These are phyloP conservation scores for Stegodyphus mimosarum DNA, from an alignment of 1,140 invertebrate genomes.

Conservation along the genomic window DNA sequence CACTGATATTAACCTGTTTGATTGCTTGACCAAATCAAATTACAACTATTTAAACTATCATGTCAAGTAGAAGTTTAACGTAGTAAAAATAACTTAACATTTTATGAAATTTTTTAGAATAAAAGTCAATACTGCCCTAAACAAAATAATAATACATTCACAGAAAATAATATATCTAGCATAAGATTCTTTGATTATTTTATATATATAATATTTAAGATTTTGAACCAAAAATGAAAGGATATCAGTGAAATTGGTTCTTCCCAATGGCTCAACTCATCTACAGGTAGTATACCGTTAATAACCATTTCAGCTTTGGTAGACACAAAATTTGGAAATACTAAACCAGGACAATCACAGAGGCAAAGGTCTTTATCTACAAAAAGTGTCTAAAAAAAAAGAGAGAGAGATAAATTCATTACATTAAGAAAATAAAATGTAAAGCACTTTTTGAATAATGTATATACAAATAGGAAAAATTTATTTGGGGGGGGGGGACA, in stretches of 20 bases:
- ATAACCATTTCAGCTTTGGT: conserved; percentile 94
- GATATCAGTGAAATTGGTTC: conserved; percentile 79
- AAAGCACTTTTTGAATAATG: not conserved
- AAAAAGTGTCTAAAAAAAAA: conserved; percentile 80
- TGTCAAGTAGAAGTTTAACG: no score
- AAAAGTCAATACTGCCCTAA: no score
- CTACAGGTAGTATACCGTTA: conserved; percentile 93
- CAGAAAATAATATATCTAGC: no score
- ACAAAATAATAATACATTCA: no score
- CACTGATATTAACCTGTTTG: no score
- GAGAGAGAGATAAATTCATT: no score
- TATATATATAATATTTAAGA: not conserved
- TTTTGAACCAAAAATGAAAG: conserved; percentile 66
- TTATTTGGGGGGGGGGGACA: not conserved
- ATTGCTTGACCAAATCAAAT: no score
- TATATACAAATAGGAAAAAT: not conserved
- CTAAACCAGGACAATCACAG: conserved; percentile 97
- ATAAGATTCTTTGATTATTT: no score
- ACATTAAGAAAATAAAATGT: no score
- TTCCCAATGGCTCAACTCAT: conserved; percentile 90
- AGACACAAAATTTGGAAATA: conserved; percentile 95
- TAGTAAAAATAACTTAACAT: no score
- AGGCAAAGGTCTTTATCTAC: conserved; percentile 84
- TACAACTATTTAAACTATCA: no score
- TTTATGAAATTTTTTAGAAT: no score